These are phyloP conservation scores for Falco berigora DNA, from an alignment of 2,797 vertebrate genomes.

Conservation along the genomic window DNA sequence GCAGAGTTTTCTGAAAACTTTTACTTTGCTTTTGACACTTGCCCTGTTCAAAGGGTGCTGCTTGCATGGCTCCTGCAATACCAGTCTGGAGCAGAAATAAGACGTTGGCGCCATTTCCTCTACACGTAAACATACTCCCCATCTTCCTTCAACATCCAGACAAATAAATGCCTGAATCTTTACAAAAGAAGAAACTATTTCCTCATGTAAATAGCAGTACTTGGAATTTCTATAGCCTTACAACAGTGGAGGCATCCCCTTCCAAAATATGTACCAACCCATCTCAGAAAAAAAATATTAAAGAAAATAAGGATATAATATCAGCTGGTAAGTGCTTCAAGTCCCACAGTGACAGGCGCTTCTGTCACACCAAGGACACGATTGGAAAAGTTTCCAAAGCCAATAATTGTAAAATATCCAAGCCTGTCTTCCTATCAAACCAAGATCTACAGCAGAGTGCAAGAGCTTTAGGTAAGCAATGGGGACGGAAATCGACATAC, in stretches of 20 bases:
- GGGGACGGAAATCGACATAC: conserved; percentile 52
- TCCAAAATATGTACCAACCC: background rate
- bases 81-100: background rate
- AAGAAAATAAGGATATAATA: background rate
- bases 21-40: background rate
- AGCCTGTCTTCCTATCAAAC: background rate
- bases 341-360: rapidly evolving
- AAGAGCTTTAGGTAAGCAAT: background rate
- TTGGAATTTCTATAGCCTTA: background rate
- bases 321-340: background rate
- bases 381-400: background rate
- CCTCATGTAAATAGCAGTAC: background rate
- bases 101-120: background rate
- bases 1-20: background rate
- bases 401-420: background rate
- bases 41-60: background rate
- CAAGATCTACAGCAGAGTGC: background rate
- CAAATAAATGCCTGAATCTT: background rate
- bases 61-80: background rate
- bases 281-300: background rate
- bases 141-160: background rate
- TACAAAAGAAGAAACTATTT: background rate
- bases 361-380: background rate
- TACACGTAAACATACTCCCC: background rate
- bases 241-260: background rate